Base-by-base conservation (phyloP, 1,140 invertebrate genomes). In the Diorhabda sublineata region DNA sequence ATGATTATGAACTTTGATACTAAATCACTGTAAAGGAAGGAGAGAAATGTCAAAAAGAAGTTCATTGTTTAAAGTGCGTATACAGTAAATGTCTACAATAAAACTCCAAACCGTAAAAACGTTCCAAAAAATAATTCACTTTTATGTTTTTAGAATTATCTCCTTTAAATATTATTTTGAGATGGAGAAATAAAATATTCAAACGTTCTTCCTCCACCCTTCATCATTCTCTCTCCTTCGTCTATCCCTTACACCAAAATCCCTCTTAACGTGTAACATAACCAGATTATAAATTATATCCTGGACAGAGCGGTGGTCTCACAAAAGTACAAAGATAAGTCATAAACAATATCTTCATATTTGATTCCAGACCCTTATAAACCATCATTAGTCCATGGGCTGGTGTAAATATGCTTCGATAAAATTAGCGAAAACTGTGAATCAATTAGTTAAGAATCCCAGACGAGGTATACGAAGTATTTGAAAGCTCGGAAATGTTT, bases 281-380 rank as follows among this genome's bases (percentile, higher is more conserved):
- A 61, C 59, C 8, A 61, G 59, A 5, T 43, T 8, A 61, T 61
- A 61, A 41, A 61, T 61, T 43, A 61, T 42, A 8, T 42, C 42
- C 42, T n/a, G 59, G 2, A 8, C 42, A 41, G 8, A 7, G 42
- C 26, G 26, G 2, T 2, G 5, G 61, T 5, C 61, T 8, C 11
- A 9, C 42, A 62, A 62, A 61, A n/a, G 42, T 62, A 62, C 61
- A 44, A 62, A 62, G 42, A 44, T 62, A 62, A 62, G 61, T 62
- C 43, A 62, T 62, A 45, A 62, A 62, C 44, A 44, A 62, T 62
- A 62, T 62, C 61, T 62, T 45, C 45, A 45, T 62, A 62, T 62
- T 62, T 62, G 61, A 62, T 3, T 62, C n/a, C 11, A 11, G 42
- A 6, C 59, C 42, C 43, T 45, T 62, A n/a, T 42, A 62, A 42